These are phyloP conservation scores for Creontiades dilutus DNA, from an alignment of 2,888 invertebrate genomes.

Conservation along the genomic window DNA sequence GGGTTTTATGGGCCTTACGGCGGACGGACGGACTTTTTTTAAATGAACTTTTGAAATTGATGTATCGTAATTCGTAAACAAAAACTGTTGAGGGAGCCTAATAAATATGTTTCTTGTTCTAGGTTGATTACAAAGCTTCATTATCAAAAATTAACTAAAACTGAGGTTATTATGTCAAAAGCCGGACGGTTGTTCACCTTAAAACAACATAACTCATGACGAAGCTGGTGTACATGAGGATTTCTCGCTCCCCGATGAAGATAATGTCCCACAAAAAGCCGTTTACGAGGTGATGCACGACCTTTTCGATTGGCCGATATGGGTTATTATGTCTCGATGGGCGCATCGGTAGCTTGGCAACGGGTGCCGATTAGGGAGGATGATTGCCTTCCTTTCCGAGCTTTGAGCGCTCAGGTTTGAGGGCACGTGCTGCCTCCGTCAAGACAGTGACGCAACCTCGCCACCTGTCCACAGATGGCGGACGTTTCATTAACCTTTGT, in stretches of 20 bases:
- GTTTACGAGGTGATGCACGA: not conserved
- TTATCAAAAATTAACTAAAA: too few relatives aligned
- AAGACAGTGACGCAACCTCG: not conserved
- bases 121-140: too few relatives aligned
- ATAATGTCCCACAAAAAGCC: not conserved
- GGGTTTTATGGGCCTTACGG: too few relatives aligned
- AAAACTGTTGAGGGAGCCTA: too few relatives aligned
- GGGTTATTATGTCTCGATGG: slow-evolving; percentile 1
- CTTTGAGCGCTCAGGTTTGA: not conserved
- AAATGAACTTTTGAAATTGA: too few relatives aligned
- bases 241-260: not conserved
- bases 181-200: too few relatives aligned
- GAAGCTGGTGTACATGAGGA: too few relatives aligned
- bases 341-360: not conserved
- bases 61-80: too few relatives aligned
- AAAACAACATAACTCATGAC: too few relatives aligned
- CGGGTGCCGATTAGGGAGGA: slow-evolving; percentile 13
- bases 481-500: slow-evolving; percentile 38
- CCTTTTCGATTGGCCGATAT: not conserved
- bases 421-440: not conserved
- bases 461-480: slow-evolving; percentile 35
- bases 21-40: too few relatives aligned
- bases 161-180: too few relatives aligned
- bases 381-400: slow-evolving; percentile 10
- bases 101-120: too few relatives aligned